Conservation (phyloP, 2,888 invertebrate species). For the Chaitophorus viminalis region DNA sequence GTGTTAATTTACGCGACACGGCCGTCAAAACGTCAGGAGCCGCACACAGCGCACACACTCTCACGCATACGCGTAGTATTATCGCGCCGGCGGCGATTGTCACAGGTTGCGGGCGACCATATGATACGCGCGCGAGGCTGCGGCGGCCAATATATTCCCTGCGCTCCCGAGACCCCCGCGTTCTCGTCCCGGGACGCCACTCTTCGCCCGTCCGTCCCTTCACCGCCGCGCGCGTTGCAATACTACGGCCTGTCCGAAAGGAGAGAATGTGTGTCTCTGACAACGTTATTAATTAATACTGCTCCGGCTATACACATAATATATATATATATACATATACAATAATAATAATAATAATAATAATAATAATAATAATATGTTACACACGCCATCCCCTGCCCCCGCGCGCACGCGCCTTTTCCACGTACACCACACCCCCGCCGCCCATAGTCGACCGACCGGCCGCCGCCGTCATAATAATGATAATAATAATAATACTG, state of each 20-base stretch:
- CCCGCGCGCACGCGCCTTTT: not conserved
- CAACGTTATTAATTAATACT: slow-evolving; percentile 61
- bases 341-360: too few species aligned
- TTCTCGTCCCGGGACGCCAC: too few species aligned
- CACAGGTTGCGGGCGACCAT: slow-evolving; percentile 59
- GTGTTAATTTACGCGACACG: slow-evolving; percentile 59
- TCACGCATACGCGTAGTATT: not conserved
- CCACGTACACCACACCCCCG: not conserved
- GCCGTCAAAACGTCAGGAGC: slow-evolving; percentile 60
- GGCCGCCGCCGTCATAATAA: not conserved
- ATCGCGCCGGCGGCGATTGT: slow-evolving; percentile 35
- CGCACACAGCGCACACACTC: slow-evolving; percentile 15
- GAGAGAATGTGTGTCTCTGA: slow-evolving; percentile 55
- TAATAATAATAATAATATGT: too few species aligned
- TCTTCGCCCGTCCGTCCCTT: slow-evolving; percentile 1
- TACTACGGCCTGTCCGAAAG: slow-evolving; percentile 57
- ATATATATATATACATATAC: too few species aligned
- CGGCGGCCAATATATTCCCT: slow-evolving; percentile 58
- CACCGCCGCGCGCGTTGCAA: not conserved
- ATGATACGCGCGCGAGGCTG: slow-evolving; percentile 43
- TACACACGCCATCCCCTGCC: not conserved
- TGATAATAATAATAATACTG: slow-evolving; percentile 2
- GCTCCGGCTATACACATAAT: not conserved
- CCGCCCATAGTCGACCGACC: not conserved
- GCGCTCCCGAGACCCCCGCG: too few species aligned